Evolutionary conservation across 2,888 invertebrate species (phyloP), one percentile per base, ranked within the genome.

Genomic region (Dicycla oo): DNA sequence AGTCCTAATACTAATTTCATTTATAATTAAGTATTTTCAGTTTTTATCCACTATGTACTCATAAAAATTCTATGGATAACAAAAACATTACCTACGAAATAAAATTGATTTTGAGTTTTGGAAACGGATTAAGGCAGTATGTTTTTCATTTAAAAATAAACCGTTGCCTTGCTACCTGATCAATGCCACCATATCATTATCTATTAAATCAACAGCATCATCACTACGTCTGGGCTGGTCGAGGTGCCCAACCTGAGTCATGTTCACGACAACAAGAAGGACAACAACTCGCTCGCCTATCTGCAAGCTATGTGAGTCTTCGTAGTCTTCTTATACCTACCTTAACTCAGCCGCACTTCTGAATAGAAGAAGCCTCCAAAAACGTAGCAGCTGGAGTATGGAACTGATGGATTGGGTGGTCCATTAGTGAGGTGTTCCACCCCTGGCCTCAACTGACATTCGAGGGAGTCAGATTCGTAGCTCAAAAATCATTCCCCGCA

Each of bases 301-400:
- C 91, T 98, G 82, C 97, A 97, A 89, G 97, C 97, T 89, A 96
- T 98, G 98, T 98, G 92, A 97, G 97, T n/a, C n/a, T n/a, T n/a
- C n/a, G n/a, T n/a, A n/a, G n/a, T n/a, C n/a, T n/a, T n/a, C n/a
- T n/a, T n/a, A n/a, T n/a, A n/a, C n/a, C n/a, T n/a, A n/a, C n/a
- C n/a, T n/a, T n/a, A n/a, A n/a, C n/a, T n/a, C n/a, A n/a, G n/a
- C n/a, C n/a, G n/a, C n/a, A n/a, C n/a, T n/a, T n/a, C n/a, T n/a
- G n/a, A n/a, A n/a, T n/a, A n/a, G n/a, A n/a, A n/a, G n/a, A n/a
- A n/a, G n/a, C n/a, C n/a, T n/a, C n/a, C n/a, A n/a, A n/a, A n/a
- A n/a, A n/a, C n/a, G n/a, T n/a, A n/a, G n/a, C n/a, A n/a, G n/a
- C n/a, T n/a, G n/a, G n/a, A n/a, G n/a, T n/a, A n/a, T n/a, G n/a